Evolutionary conservation across 2,113 vertebrate genomes (phyloP), one percentile per base, ranked within the genome.

Genomic region (Malaclemys terrapin): DNA sequence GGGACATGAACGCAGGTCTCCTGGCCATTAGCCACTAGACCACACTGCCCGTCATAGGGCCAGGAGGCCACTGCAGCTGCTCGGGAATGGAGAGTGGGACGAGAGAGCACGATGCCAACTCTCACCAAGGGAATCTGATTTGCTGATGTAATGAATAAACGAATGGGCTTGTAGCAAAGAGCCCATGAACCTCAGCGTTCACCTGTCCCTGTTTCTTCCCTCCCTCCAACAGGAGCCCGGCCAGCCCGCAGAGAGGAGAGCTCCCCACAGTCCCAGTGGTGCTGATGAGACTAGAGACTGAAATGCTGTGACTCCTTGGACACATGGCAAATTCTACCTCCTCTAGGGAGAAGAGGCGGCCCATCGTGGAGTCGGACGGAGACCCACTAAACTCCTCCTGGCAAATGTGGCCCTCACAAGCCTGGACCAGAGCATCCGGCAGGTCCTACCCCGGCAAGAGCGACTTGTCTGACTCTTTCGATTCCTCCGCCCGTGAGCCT

Each of bases 211-310:
- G 52, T 59, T 52, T 80, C 87, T 54, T 50, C 47, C 49, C 42
- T 49, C 72, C 91, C 1, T 2, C 38, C 65, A 17, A 57, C 59
- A 42, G 10, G 47, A 35, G 81, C 81, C 2, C 0, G 78, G n/a
- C 8, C 1, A 1, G 2, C 10, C 24, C 59, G 69, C 4, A 1
- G 25, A 88, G 65, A 50, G 24, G 24, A 1, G 0, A 19, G 3
- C 0, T 82, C 22, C 8, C 29, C 88, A 29, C 11, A 0, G 29
- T 45, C 9, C 79, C 79, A 52, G 2, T 62, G 25, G 5, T 12
- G 0, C 20, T 20, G 0, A 59, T 0, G 1, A 2, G 86, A 50
- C 54, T n/a, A 2, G 87, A 87, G 93, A 84, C 3, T 81, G 62
- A 72, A 52, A 54, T 35, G 69, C 65, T 13, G 53, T 80, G 82